A percentile compares a stretch with the other conserved stretches of the same genome.
Evolutionary conservation across 2,797 vertebrate genomes (phyloP).

Genomic region (Tragopan temminckii): DNA sequence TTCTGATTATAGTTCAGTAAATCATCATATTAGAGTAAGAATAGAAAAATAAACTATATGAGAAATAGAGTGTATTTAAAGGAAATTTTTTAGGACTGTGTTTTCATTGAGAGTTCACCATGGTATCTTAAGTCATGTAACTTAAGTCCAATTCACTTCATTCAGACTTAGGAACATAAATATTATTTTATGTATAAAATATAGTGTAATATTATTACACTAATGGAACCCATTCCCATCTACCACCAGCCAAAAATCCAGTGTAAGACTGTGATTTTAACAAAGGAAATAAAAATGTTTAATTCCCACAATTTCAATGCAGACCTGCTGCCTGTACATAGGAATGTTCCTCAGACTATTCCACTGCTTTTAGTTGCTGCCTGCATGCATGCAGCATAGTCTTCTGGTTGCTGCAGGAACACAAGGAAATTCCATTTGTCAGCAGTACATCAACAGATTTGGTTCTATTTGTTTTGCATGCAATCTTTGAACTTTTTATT

Average conservation of each 20-base stretch:
- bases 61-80: neutral
- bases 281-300: neutral
- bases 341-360: neutral
- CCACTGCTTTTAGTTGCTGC: neutral
- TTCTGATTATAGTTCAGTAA: constrained; percentile 13
- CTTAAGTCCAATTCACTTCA: neutral
- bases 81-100: neutral
- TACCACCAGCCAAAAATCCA: neutral
- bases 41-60: neutral
- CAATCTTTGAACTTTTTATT: neutral
- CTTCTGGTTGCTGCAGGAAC: neutral
- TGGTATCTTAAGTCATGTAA: neutral
- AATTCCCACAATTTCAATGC: neutral
- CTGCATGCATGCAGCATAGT: neutral
- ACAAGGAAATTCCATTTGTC: neutral
- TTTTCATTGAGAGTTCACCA: neutral
- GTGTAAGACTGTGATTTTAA: neutral
- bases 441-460: neutral
- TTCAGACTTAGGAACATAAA: neutral
- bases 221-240: neutral
- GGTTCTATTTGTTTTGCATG: neutral
- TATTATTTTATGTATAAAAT: neutral
- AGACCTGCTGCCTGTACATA: neutral
- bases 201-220: neutral
- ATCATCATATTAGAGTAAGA: neutral